A percentile compares a stretch with the other conserved stretches of the same genome.
Evolutionary conservation across 2,797 vertebrate genomes (phyloP).

Genomic region (Pipistrellus pipistrellus): DNA sequence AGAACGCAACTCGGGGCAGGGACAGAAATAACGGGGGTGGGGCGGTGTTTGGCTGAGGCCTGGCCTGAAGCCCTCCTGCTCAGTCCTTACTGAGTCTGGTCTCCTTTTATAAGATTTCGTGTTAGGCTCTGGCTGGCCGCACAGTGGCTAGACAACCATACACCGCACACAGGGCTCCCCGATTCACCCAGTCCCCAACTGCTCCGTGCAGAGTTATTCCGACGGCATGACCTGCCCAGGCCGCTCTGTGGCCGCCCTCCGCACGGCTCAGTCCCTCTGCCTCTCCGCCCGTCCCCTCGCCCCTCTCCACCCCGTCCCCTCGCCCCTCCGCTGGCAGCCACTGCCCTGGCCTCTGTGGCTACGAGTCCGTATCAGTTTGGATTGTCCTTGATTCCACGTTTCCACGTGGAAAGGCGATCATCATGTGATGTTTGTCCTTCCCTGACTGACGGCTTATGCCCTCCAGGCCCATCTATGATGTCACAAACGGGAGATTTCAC

Average conservation of each 20-base stretch:
- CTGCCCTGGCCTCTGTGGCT: not conserved
- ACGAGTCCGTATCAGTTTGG: not conserved
- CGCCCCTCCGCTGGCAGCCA: not conserved
- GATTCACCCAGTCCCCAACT: rapidly evolving
- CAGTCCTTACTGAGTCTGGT: not conserved
- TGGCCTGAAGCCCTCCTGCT: too few relatives aligned
- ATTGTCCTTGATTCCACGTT: not conserved
- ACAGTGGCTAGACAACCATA: not conserved
- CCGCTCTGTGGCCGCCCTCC: too few relatives aligned
- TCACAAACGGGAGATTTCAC: too few relatives aligned
- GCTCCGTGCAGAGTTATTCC: not conserved
- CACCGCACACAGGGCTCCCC: not conserved
- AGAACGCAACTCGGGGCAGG: too few relatives aligned
- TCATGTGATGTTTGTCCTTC: not conserved
- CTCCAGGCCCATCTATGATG: not conserved
- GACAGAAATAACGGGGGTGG: not conserved
- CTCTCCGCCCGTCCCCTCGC: not conserved
- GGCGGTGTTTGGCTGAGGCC: not conserved
- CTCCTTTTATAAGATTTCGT: too few relatives aligned
- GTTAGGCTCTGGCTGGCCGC: not conserved
- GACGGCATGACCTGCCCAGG: not conserved
- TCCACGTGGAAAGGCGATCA: too few relatives aligned
- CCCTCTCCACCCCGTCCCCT: too few relatives aligned
- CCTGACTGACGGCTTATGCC: too few relatives aligned
- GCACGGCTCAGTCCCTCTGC: not conserved